phyloP scores from a whole-genome alignment of 2,888 invertebrate genomes.

The Andrena praecox region DNA sequence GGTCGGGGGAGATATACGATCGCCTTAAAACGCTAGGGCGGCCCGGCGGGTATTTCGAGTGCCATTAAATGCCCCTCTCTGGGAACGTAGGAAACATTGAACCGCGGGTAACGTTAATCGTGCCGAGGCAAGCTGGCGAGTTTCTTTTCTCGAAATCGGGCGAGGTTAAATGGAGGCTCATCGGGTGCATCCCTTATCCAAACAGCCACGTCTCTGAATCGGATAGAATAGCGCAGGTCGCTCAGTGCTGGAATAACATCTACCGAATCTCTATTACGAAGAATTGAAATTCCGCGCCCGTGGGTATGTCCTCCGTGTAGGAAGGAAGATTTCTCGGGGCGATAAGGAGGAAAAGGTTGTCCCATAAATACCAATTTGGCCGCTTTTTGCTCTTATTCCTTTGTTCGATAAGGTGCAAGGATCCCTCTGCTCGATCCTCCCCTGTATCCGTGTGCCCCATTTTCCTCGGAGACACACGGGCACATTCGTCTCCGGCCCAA shows the following conservation, averaged over 20 bases:
- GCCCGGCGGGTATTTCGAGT: neutral
- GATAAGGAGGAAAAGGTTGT: neutral
- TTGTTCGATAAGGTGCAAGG: neutral
- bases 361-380: conserved; percentile 59
- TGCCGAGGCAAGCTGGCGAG: neutral
- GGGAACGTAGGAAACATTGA: neutral
- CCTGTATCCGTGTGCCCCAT: neutral
- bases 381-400: conserved; percentile 15
- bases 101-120: neutral
- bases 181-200: neutral
- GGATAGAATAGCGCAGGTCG: neutral
- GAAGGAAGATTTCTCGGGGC: neutral
- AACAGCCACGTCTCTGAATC: neutral
- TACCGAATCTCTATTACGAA: neutral
- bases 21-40: conserved; percentile 5
- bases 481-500: neutral
- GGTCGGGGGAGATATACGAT: conserved; percentile 21
- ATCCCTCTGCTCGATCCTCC: neutral
- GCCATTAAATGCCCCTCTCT: neutral
- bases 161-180: no score
- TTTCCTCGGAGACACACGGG: neutral
- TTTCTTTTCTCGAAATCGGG: no score
- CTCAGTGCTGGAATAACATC: neutral
- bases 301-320: neutral
- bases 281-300: conserved; percentile 20